phyloP scores from a whole-genome alignment of 2,113 vertebrate genomes.

The Propithecus coquereli region DNA sequence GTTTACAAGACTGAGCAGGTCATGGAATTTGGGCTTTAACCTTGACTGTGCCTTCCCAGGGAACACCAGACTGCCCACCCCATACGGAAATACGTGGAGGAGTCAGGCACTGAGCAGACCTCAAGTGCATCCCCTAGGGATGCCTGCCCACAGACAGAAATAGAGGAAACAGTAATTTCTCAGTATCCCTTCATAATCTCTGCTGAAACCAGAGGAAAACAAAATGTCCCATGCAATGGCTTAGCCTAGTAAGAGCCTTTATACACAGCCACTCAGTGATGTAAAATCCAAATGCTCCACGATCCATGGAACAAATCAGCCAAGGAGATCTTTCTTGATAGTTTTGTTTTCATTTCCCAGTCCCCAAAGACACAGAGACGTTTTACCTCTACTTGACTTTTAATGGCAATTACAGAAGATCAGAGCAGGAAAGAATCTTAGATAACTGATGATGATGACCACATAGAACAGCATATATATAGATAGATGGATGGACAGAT shows the following conservation, averaged over 20 bases:
- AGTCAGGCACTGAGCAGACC: conserved; percentile 55
- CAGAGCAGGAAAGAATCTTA: background rate
- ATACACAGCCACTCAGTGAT: conserved; percentile 16
- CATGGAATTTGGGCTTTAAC: background rate
- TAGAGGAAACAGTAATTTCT: conserved; percentile 65
- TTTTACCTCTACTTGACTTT: background rate
- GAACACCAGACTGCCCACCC: background rate
- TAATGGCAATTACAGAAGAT: background rate
- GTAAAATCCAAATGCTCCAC: conserved; percentile 16
- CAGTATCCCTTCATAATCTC: conserved; percentile 43
- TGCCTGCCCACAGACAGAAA: conserved; percentile 60
- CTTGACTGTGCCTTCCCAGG: background rate
- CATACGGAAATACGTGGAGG: conserved; percentile 58
- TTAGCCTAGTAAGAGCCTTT: background rate
- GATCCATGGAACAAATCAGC: conserved; percentile 20
- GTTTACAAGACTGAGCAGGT: background rate
- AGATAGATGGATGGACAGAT: too few species aligned
- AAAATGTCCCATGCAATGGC: background rate
- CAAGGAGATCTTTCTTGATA: background rate
- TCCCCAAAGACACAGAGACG: background rate
- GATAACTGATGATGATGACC: background rate
- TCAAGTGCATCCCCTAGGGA: conserved; percentile 58
- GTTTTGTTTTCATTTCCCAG: background rate
- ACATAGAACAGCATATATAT: background rate
- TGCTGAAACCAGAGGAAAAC: conserved; percentile 44